A percentile compares a stretch with the other conserved stretches of the same genome.
Conservation (phyloP, 1,140 invertebrate genomes). For the Lordiphosa clarofinis region DNA sequence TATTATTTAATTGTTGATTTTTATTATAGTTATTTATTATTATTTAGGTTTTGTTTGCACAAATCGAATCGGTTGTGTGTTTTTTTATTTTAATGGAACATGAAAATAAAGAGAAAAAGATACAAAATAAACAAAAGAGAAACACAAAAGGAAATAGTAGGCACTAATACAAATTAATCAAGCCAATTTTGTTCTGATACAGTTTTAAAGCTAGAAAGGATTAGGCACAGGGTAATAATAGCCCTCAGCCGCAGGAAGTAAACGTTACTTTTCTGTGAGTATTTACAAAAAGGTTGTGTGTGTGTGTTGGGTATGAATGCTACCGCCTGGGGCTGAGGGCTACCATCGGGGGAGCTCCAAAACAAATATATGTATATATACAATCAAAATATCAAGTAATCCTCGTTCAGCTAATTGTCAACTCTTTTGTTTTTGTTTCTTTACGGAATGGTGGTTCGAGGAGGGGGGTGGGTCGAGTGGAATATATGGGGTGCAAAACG, state of each 20-base stretch:
- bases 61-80: conserved; percentile 60
- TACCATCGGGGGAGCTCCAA: background rate
- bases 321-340: background rate
- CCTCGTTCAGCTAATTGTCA: conserved; percentile 7
- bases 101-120: conserved; percentile 79
- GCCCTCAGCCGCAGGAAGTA: too few relatives aligned
- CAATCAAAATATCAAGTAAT: too few relatives aligned
- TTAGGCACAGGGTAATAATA: conserved; percentile 2
- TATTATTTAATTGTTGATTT: conserved; percentile 19
- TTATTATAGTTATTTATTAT: conserved; percentile 31
- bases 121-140: conserved; percentile 75
- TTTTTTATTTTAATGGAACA: conserved; percentile 67
- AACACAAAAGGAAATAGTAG: conserved; percentile 70
- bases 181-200: conserved; percentile 26
- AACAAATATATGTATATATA: too few relatives aligned
- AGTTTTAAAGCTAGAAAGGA: conserved; percentile 10
- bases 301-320: background rate
- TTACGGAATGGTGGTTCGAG: conserved; percentile 17
- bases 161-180: conserved; percentile 34
- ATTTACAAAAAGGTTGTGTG: background rate
- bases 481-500: conserved; percentile 1
- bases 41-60: conserved; percentile 51
- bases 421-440: conserved; percentile 52
- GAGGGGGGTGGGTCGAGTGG: conserved; percentile 2
- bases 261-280: background rate